Conservation (phyloP, 2,888 invertebrate genomes). For the Griposia aprilina region DNA sequence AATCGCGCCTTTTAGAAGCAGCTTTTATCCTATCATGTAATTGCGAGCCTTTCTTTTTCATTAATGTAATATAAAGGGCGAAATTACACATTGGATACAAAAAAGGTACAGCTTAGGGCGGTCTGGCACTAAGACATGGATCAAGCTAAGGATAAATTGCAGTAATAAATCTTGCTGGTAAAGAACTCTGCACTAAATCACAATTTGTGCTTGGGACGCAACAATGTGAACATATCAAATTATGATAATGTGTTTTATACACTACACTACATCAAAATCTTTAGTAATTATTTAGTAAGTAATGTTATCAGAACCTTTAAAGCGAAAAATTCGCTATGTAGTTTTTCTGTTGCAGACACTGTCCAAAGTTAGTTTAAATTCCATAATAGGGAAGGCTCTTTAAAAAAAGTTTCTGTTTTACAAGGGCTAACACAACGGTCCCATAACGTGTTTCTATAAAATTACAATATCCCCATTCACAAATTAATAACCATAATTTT, state of each 20-base stretch:
- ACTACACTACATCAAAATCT: neutral
- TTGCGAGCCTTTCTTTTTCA: constrained; percentile 6
- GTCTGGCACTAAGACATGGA: constrained; percentile 28
- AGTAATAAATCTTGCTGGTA: constrained; percentile 34
- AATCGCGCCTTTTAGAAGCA: neutral
- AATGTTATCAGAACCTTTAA: neutral
- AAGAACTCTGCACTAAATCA: constrained; percentile 39
- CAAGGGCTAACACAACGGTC: neutral
- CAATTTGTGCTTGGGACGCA: constrained; percentile 30
- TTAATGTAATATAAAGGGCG: constrained; percentile 9
- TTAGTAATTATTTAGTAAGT: neutral
- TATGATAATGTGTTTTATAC: constrained; percentile 9
- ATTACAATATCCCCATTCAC: neutral
- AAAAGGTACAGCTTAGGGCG: constrained; percentile 25
- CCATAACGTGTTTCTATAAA: neutral
- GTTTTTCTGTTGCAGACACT: too few relatives aligned
- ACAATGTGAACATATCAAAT: constrained; percentile 10
- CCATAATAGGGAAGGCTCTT: too few relatives aligned
- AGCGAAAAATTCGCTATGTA: neutral
- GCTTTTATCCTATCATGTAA: neutral
- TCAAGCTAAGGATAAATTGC: constrained; percentile 47
- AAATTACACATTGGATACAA: constrained; percentile 27
- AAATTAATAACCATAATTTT: neutral
- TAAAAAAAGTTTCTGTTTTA: too few relatives aligned
- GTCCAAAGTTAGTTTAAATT: too few relatives aligned